These are phyloP conservation scores for Callionymus lyra DNA, from an alignment of 2,113 vertebrate genomes.

Conservation along the genomic window DNA sequence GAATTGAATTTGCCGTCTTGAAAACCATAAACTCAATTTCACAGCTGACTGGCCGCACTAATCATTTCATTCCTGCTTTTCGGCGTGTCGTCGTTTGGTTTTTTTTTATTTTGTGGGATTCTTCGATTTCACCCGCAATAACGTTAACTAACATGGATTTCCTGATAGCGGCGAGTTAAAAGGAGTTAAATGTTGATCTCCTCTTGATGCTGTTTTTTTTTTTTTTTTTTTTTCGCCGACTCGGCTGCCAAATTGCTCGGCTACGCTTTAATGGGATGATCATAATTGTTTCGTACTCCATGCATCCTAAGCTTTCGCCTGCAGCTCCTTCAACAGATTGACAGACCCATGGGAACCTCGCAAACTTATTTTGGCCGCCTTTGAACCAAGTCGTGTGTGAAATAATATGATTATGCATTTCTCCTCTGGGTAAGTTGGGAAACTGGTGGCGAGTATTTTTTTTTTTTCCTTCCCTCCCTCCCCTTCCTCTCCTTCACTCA, in stretches of 20 bases:
- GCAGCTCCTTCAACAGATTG: constrained; percentile 60
- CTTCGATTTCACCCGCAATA: constrained; percentile 26
- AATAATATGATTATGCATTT: constrained; percentile 67
- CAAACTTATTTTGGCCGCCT: constrained; percentile 62
- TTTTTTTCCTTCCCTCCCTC: neutral
- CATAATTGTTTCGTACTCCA: constrained; percentile 59
- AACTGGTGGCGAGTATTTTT: constrained; percentile 35
- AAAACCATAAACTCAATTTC: constrained; percentile 71
- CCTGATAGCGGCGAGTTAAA: constrained; percentile 1
- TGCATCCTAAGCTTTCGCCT: constrained; percentile 58
- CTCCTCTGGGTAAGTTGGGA: constrained; percentile 57
- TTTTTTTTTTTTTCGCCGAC: constrained; percentile 24
- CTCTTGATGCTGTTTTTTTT: constrained; percentile 23
- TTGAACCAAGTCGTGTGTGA: constrained; percentile 66
- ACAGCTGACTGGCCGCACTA: constrained; percentile 64
- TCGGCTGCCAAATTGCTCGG: constrained; percentile 53
- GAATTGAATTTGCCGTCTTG: constrained; percentile 65
- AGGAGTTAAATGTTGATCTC: constrained; percentile 22
- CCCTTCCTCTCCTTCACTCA: neutral
- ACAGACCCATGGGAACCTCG: constrained; percentile 61
- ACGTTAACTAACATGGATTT: constrained; percentile 18
- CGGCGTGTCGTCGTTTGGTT: constrained; percentile 2
- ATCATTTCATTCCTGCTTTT: constrained; percentile 41
- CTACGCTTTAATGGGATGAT: constrained; percentile 63
- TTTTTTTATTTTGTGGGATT: constrained; percentile 16